Evolutionary conservation across 1,140 invertebrate genomes (phyloP).

Genomic region (Dolichoris vasculosae): DNA sequence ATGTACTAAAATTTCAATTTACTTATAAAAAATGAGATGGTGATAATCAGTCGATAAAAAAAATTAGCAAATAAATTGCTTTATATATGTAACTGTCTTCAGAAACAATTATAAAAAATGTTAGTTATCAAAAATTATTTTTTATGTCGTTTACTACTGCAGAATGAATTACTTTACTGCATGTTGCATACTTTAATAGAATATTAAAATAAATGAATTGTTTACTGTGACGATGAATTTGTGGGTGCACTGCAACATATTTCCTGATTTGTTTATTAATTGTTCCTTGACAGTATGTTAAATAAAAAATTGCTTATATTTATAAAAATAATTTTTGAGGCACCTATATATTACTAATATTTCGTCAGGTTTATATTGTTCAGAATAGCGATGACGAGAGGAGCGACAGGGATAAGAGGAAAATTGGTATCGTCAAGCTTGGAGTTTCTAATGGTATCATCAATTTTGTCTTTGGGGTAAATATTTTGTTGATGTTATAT

Average conservation of each 20-base stretch:
- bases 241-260: conserved; percentile 13
- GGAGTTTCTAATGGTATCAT: conserved; percentile 84
- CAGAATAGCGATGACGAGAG: conserved; percentile 67
- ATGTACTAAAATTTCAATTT: too few relatives aligned
- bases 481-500: conserved; percentile 56
- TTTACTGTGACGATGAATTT: conserved; percentile 8
- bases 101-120: too few relatives aligned
- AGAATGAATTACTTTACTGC: neutral
- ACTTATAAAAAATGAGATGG: too few relatives aligned
- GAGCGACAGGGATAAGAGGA: conserved; percentile 80
- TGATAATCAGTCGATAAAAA: too few relatives aligned
- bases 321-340: neutral
- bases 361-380: conserved; percentile 66
- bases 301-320: conserved; percentile 38
- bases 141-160: neutral
- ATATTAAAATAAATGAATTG: conserved; percentile 8
- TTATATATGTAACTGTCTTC: too few relatives aligned
- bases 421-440: conserved; percentile 81
- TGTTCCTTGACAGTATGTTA: conserved; percentile 28
- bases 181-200: neutral
- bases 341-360: conserved; percentile 48
- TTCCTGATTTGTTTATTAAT: neutral
- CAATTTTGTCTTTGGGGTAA: conserved; percentile 87
- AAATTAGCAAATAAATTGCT: too few relatives aligned
- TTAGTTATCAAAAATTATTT: neutral